Percentiles rank a stretch among this genome's conserved stretches.
phyloP scores from a whole-genome alignment of 92 coral and sea anemone genomes.

The Diadumene lineata region DNA sequence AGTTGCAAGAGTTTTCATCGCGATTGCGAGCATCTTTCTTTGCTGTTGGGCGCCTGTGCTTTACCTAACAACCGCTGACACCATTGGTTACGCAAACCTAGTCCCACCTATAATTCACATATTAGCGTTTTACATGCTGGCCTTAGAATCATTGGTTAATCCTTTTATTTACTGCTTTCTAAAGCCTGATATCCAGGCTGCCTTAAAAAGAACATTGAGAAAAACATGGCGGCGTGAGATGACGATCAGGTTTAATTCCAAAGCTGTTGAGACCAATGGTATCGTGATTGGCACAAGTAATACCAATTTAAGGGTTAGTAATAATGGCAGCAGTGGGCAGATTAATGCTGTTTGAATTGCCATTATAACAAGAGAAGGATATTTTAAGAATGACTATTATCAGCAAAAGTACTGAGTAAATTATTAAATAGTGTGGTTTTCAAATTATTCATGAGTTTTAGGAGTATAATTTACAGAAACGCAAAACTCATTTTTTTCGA shows the following conservation, averaged over 20 bases:
- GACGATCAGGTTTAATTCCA: conserved; percentile 16
- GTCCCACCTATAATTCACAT: conserved; percentile 25
- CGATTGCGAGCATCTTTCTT: conserved; percentile 43
- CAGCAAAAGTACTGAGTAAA: too few relatives aligned
- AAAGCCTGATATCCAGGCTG: conserved; percentile 54
- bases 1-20: conserved; percentile 38
- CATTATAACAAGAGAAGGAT: too few relatives aligned
- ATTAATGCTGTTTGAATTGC: conserved; percentile 4
- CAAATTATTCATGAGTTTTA: too few relatives aligned
- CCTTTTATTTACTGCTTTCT: conserved; percentile 58
- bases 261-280: conserved; percentile 12
- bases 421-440: too few relatives aligned
- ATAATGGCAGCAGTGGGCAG: conserved; percentile 22
- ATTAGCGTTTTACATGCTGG: conserved; percentile 32
- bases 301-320: conserved; percentile 19
- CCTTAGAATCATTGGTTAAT: conserved; percentile 45
- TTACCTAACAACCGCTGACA: conserved; percentile 40
- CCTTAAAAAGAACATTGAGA: conserved; percentile 12
- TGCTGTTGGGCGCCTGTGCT: conserved; percentile 55
- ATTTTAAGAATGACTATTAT: too few relatives aligned
- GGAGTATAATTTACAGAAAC: too few relatives aligned
- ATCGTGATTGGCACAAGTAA: conserved; percentile 21
- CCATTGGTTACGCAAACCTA: conserved; percentile 24
- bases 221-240: conserved; percentile 21
- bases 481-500: too few relatives aligned